Evolutionary conservation across 2,113 vertebrate genomes (phyloP), one percentile per base, ranked within the genome.

Genomic region (Pithys albifrons): DNA sequence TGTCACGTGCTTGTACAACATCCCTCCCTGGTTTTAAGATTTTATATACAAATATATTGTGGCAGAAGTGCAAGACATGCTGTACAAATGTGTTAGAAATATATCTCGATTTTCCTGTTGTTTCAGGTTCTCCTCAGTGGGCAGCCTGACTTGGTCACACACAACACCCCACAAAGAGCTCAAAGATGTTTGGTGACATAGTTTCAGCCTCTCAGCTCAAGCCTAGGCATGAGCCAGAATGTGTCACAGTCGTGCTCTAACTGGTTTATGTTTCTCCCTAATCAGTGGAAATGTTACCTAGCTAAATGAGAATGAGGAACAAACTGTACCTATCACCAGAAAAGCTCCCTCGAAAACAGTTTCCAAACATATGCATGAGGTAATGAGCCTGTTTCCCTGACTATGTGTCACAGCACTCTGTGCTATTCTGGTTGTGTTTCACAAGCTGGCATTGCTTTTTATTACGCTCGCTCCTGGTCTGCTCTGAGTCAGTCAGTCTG

Each of bases 311-410:
- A 75, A 10, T 25, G 85, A 91, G 61, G 91, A 91, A 95, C 85
- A 91, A 91, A 75, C 95, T 75, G 91, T 96, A 95, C 95, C 76
- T 96, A 81, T 46, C 57, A 35, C 58, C 84, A 93, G 85, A 84
- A 95, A 65, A 69, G 82, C 86, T 97, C 92, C 49, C 72, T 89
- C 3, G 8, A 51, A 90, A 92, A 91, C 91, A 78, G 70, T 94
- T 96, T 97, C 91, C 90, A 95, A 95, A 97, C 92, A 92, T 86
- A 96, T 31, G 75, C 72, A 55, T 94, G 96, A 96, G 88, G 91
- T 86, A 97, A 95, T 76, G 93, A 79, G 61, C 74, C 65, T 87
- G 37, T 92, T 96, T 94, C 67, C 82, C 83, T 76, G 88, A 71
- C 73, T 86, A 7, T 90, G 84, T 95, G 91, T 94, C 91, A 94